Percentiles rank a stretch among this genome's conserved stretches.
Evolutionary conservation across 2,888 invertebrate genomes (phyloP).

Genomic region (Phyto melanocephala): DNA sequence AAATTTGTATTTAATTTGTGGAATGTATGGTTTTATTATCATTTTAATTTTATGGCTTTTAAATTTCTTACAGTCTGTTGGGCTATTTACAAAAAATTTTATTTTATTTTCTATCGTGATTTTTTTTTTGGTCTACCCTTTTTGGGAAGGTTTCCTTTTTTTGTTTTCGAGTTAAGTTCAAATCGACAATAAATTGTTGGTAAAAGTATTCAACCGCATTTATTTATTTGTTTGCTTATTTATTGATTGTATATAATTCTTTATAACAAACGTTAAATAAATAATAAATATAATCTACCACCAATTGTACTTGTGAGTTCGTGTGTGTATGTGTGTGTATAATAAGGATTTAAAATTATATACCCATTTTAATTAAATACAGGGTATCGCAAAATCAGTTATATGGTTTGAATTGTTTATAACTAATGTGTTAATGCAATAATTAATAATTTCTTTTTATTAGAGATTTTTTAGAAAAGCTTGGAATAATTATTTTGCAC

Average conservation of each 20-base stretch:
- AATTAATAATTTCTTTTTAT: too few species aligned
- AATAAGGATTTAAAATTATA: neutral
- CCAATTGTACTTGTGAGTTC: neutral
- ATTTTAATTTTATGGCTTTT: slow-evolving; percentile 33
- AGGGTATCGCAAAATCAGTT: too few species aligned
- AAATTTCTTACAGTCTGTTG: slow-evolving; percentile 23
- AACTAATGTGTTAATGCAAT: too few species aligned
- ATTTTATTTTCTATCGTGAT: neutral
- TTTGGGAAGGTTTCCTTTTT: neutral
- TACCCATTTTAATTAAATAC: neutral
- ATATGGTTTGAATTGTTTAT: too few species aligned
- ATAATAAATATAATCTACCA: too few species aligned
- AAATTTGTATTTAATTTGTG: slow-evolving; percentile 2
- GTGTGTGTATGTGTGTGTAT: neutral
- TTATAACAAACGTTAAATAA: too few species aligned
- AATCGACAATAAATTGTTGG: neutral
- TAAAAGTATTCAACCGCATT: neutral
- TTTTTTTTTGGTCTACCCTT: neutral
- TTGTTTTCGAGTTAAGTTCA: neutral
- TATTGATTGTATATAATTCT: too few species aligned
- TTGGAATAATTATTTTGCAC: too few species aligned
- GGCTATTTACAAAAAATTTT: neutral
- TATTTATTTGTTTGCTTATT: neutral
- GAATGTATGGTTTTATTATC: slow-evolving; percentile 16
- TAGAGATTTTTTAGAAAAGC: too few species aligned